Evolutionary conservation across 64 coral and sea anemone genomes (phyloP).

Genomic region (Montipora efflorescens): DNA sequence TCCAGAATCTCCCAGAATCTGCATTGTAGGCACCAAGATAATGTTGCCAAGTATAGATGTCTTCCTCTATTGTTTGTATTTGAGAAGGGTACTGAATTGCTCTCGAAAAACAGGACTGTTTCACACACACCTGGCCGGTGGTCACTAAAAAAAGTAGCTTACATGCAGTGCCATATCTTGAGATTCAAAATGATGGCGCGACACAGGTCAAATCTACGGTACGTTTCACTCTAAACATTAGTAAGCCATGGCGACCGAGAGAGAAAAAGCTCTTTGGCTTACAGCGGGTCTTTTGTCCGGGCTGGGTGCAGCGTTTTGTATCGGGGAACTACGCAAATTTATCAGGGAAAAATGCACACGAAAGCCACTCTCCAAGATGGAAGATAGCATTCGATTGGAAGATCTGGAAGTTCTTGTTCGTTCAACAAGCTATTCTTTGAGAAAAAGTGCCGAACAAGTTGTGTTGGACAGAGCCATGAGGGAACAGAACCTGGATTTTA

Average conservation of each 20-base stretch:
- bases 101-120: too few relatives aligned
- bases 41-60: too few relatives aligned
- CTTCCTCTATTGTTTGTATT: too few relatives aligned
- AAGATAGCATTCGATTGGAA: conserved; percentile 69
- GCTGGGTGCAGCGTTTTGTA: conserved; percentile 66
- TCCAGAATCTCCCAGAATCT: too few relatives aligned
- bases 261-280: conserved; percentile 69
- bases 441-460: conserved; percentile 85
- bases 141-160: background rate
- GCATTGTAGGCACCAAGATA: too few relatives aligned
- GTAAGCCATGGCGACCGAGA: conserved; percentile 72
- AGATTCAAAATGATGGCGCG: background rate
- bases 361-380: conserved; percentile 68
- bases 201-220: background rate
- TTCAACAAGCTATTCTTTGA: conserved; percentile 78
- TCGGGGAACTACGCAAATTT: conserved; percentile 74
- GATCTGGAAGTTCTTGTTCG: conserved; percentile 78
- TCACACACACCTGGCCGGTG: background rate
- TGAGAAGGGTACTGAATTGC: too few relatives aligned
- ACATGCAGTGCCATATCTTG: background rate
- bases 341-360: conserved; percentile 86
- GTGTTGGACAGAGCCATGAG: conserved; percentile 84
- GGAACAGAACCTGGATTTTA: conserved; percentile 75
- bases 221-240: background rate
- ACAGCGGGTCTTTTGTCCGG: conserved; percentile 79